phyloP scores from a whole-genome alignment of 2,888 invertebrate species.

The Athalia circularis region DNA sequence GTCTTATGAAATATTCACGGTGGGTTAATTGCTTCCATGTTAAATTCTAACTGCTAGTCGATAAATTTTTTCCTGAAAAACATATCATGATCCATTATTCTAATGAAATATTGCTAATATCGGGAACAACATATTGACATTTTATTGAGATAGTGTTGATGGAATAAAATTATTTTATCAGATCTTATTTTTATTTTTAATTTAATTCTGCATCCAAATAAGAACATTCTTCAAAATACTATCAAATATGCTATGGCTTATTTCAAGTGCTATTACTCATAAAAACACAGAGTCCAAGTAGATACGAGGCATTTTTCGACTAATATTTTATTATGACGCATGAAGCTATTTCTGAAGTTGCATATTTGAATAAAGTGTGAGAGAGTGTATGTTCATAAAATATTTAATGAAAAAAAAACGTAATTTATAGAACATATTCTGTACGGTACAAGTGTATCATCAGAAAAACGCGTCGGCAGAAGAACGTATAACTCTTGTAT shows the following conservation, averaged over 20 bases:
- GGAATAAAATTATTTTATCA: background rate
- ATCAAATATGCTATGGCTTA: background rate
- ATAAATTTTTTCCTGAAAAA: conserved; percentile 9
- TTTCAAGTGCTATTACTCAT: background rate
- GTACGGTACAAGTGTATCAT: conserved; percentile 41
- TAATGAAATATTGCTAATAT: too few species aligned
- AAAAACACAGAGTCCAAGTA: background rate
- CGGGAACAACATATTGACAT: too few species aligned
- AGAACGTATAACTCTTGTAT: conserved; percentile 38
- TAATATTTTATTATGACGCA: conserved; percentile 34
- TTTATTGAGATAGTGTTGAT: background rate
- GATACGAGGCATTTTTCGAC: conserved; percentile 31
- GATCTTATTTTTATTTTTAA: background rate
- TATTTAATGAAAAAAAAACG: conserved; percentile 30
- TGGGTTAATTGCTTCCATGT: background rate
- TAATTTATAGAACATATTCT: conserved; percentile 37
- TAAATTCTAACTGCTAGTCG: conserved; percentile 3
- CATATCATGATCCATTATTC: conserved; percentile 12
- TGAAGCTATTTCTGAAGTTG: conserved; percentile 40
- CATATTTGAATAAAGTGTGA: conserved; percentile 42
- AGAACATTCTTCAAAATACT: background rate
- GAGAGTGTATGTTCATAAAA: conserved; percentile 44
- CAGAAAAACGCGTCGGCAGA: conserved; percentile 33
- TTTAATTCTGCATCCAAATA: background rate
- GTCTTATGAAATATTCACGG: background rate